Evolutionary conservation across 1,140 invertebrate species (phyloP).

Genomic region (Anoplophora glabripennis): DNA sequence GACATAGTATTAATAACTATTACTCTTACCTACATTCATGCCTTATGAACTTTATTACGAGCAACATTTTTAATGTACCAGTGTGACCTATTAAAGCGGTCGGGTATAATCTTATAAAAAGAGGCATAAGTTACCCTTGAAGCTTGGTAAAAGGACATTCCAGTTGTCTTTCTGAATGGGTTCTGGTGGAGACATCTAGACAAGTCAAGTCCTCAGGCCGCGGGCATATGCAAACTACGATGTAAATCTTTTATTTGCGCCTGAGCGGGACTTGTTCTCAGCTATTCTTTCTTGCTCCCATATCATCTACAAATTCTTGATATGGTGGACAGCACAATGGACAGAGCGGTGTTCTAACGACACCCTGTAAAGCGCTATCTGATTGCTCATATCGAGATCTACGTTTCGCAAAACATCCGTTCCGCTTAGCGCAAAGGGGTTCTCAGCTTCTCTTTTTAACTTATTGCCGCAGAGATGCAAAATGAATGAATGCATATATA

Average conservation of each 20-base stretch:
- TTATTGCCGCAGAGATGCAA: too few species aligned
- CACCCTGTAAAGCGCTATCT: constrained; percentile 38
- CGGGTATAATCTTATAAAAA: constrained; percentile 14
- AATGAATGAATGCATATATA: too few species aligned
- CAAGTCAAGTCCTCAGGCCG: constrained; percentile 10
- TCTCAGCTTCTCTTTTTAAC: too few species aligned
- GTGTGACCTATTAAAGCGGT: not conserved
- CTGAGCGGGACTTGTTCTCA: constrained; percentile 33
- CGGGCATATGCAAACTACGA: constrained; percentile 33
- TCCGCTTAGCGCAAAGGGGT: constrained; percentile 6
- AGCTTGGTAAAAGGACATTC: constrained; percentile 6
- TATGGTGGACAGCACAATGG: constrained; percentile 39
- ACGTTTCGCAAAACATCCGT: constrained; percentile 30
- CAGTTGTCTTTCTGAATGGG: constrained; percentile 8
- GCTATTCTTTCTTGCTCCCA: constrained; percentile 36
- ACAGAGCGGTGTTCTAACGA: constrained; percentile 36
- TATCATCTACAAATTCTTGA: constrained; percentile 41
- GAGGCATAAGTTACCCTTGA: constrained; percentile 1
- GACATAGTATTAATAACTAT: too few species aligned
- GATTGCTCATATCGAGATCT: constrained; percentile 38
- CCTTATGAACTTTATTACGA: too few species aligned
- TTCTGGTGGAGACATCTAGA: constrained; percentile 18
- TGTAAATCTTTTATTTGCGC: constrained; percentile 36
- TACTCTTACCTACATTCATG: too few species aligned
- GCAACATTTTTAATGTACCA: too few species aligned